Evolutionary conservation across 2,113 vertebrate genomes (phyloP).

Genomic region (Etheostoma cragini): DNA sequence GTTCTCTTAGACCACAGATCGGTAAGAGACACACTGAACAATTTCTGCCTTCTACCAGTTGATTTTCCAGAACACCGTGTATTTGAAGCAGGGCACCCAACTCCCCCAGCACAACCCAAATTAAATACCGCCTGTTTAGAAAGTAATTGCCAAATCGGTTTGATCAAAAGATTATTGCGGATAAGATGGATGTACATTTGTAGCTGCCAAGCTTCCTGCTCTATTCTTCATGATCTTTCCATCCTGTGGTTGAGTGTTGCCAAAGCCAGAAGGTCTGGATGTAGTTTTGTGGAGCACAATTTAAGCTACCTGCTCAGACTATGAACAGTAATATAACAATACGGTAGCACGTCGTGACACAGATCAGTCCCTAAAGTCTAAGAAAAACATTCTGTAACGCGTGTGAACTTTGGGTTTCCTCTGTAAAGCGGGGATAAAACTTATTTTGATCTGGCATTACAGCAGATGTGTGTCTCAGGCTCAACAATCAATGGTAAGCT

Average conservation of each 20-base stretch:
- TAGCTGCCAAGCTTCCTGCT: constrained; percentile 28
- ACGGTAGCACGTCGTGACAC: not conserved
- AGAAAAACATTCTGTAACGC: not conserved
- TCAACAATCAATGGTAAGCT: not conserved
- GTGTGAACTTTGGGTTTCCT: not conserved
- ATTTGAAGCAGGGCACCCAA: constrained; percentile 11
- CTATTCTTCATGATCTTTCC: constrained; percentile 40
- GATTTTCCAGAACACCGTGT: constrained; percentile 19
- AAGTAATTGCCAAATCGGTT: constrained; percentile 30
- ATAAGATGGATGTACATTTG: constrained; percentile 56
- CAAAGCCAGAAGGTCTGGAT: constrained; percentile 41
- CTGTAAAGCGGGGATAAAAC: not conserved
- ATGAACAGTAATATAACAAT: not conserved
- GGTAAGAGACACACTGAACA: not conserved
- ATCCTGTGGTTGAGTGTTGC: constrained; percentile 29
- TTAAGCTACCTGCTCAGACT: not conserved
- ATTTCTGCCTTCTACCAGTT: constrained; percentile 1
- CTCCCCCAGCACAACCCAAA: constrained; percentile 39
- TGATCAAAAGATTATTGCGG: constrained; percentile 35
- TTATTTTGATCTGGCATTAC: not conserved
- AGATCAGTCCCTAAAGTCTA: constrained; percentile 6
- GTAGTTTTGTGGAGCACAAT: constrained; percentile 18
- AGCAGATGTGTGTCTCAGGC: not conserved
- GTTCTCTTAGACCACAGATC: constrained; percentile 19
- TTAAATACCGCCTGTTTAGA: constrained; percentile 33